Base-by-base conservation (phyloP, 2,888 invertebrate genomes). In the Augochlorella aurata region DNA sequence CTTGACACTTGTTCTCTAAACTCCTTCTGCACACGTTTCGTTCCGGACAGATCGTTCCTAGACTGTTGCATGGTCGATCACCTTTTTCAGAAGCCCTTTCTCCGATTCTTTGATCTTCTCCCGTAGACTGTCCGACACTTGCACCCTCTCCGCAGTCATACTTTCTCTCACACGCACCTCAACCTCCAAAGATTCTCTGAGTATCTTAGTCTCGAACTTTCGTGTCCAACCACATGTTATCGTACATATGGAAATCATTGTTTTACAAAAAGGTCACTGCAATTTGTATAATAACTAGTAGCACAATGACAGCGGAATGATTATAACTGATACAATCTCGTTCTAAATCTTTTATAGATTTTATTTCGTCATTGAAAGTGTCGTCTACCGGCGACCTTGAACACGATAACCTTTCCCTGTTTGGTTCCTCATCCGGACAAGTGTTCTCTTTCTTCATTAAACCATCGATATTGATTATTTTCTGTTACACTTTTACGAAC, bases 81-180 rank as follows among this genome's bases (percentile, higher is more conserved):
- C 93, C 85, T 90, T 94, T 92, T 89, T 94, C 83, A 89, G 93
- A 68, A 87, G 91, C 90, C 89, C 90, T 18, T 91, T 92, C 82
- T 92, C 93, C 72, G 91, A 87, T 72, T 91, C 91, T 78, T 89
- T 91, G 18, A 92, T 84, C 77, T 88, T 90, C 66, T 91, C 90
- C 9, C 92, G 86, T 18, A 93, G 54, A 18, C 76, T 74, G 49
- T 93, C 91, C 1, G 91, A 87, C 49, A 91, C 92, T 4, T 66
- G 86, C 70, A 90, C 88, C 74, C 88, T 90, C 44, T 93, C 91
- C 7, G 66, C 58, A 0, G 86, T 80, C 21, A 90, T 72, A 79
- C 90, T 92, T 73, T 92, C 92, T 10, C 89, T 89, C n/a, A 85
- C 67, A 38, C 83, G 86, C 8, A 86, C 85, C 85, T 93, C 93